Conservation (phyloP, 1,140 invertebrate genomes). For the Gryon sp. region DNA sequence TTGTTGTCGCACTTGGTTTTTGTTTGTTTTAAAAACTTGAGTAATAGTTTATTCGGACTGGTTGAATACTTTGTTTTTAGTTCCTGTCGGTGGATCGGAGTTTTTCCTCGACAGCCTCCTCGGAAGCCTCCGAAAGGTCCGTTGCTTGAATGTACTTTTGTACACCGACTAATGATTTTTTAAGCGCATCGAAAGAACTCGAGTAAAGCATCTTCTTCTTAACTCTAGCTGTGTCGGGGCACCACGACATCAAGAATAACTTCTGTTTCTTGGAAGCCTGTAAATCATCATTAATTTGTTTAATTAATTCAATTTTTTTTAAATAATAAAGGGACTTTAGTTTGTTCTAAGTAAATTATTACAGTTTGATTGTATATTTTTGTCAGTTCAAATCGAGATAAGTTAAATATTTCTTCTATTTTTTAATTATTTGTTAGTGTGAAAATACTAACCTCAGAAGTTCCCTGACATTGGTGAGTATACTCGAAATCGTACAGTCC, state of each 20-base stretch:
- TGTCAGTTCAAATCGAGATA: no score
- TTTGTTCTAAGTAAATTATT: no score
- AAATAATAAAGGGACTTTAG: no score
- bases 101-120: conserved; percentile 95
- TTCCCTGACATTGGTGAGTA: conserved; percentile 96
- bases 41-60: conserved; percentile 68
- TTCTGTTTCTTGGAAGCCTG: conserved; percentile 95
- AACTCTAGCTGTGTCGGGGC: conserved; percentile 97
- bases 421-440: no score
- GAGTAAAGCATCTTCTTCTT: conserved; percentile 99
- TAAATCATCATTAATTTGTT: no score
- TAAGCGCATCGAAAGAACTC: conserved; percentile 96
- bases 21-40: conserved; percentile 64
- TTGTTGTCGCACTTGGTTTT: conserved; percentile 70
- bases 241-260: conserved; percentile 97
- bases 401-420: no score
- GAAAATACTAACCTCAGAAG: conserved; percentile 84
- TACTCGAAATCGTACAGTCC: conserved; percentile 97
- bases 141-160: conserved; percentile 98
- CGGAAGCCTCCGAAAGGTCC: conserved; percentile 93
- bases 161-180: conserved; percentile 96
- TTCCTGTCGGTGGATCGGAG: conserved; percentile 94
- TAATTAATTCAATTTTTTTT: no score
- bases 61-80: conserved; percentile 81
- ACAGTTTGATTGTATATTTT: background rate